Conservation (phyloP, 1,140 invertebrate genomes). For the Caenorhabditis inopinata region DNA sequence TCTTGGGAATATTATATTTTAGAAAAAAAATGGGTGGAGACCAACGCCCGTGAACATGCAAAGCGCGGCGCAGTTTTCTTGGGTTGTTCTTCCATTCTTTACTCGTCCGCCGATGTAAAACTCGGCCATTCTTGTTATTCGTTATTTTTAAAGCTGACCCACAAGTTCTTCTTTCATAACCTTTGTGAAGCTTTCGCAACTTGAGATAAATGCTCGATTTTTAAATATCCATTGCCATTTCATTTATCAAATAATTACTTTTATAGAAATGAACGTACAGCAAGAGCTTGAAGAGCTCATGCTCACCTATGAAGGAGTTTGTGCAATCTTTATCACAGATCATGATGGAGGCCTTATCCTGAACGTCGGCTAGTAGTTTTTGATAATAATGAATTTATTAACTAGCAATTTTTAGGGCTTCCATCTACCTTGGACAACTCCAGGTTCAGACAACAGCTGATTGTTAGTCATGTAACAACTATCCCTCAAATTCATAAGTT, state of each 20-base stretch:
- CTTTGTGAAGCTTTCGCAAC: too few species aligned
- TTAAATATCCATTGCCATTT: too few species aligned
- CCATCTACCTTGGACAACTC: background rate
- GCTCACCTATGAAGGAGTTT: constrained; percentile 3
- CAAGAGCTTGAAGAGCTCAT: constrained; percentile 13
- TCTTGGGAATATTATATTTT: background rate
- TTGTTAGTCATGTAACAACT: background rate
- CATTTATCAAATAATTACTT: background rate
- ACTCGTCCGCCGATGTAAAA: background rate
- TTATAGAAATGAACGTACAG: background rate
- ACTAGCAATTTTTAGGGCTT: background rate
- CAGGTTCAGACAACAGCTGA: background rate
- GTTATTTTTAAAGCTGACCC: too few species aligned
- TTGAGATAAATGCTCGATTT: too few species aligned
- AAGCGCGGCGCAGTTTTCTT: background rate
- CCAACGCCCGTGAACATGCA: background rate
- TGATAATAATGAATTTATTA: background rate
- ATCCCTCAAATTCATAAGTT: constrained; percentile 9
- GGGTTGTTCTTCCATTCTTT: background rate
- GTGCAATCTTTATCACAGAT: background rate
- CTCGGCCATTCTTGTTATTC: too few species aligned
- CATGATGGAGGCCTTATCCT: background rate
- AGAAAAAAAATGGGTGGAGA: background rate
- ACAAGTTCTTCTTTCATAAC: too few species aligned
- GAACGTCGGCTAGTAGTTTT: background rate